phyloP scores from a whole-genome alignment of 2,113 vertebrate genomes.

The Notarius quadriscutis region DNA sequence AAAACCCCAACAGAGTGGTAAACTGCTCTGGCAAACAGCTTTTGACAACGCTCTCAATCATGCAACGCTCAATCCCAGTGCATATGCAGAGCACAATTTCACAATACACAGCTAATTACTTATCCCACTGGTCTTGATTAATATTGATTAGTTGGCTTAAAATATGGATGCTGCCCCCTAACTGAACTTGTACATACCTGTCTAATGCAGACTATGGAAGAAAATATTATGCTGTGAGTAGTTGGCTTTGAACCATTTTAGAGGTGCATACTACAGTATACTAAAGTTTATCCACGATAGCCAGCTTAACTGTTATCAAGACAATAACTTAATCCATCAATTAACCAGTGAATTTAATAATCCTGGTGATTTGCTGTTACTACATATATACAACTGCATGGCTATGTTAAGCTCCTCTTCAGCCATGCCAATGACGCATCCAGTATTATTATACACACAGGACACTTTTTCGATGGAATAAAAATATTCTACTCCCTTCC shows the following conservation, averaged over 20 bases:
- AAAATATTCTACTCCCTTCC: too few relatives aligned
- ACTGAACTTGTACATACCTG: background rate
- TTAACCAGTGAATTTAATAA: background rate
- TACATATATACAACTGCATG: background rate
- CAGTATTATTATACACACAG: background rate
- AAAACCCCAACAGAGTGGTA: slow-evolving; percentile 15
- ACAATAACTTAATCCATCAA: background rate
- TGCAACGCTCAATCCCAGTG: background rate
- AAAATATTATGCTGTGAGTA: background rate
- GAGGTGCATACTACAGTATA: background rate
- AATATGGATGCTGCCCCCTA: background rate
- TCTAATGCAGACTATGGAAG: background rate
- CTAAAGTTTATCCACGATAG: background rate
- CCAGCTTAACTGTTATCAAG: background rate
- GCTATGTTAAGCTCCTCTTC: background rate
- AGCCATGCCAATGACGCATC: background rate
- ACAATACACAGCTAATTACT: slow-evolving; percentile 3
- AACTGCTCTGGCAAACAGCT: slow-evolving; percentile 23
- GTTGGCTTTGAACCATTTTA: background rate
- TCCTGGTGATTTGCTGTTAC: background rate
- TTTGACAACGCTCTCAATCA: background rate
- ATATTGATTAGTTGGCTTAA: slow-evolving; percentile 12
- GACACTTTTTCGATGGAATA: too few relatives aligned
- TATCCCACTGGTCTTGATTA: background rate
- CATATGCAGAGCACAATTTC: slow-evolving; percentile 30